Base-by-base conservation (phyloP, 1,140 invertebrate species). In the Rhagoletis zephyria region DNA sequence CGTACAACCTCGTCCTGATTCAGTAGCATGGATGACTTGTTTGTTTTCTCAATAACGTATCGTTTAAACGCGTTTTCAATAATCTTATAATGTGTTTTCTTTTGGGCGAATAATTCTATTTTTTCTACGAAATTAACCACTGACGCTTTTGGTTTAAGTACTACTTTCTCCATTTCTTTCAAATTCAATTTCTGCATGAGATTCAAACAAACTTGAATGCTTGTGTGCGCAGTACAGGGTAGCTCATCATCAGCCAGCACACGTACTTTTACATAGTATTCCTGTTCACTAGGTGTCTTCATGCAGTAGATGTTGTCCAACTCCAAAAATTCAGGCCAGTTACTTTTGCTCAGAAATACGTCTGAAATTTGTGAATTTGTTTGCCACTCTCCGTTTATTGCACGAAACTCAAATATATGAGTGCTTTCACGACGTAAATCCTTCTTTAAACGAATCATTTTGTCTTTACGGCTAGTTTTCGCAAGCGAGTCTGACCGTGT, bases 1-100 rank as follows among this genome's bases (percentile, higher is more conserved):
- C 94, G 93, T 3, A 96, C 92, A 61, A 94, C 93, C 65, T 94
- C 93, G 88, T 94, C 91, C 65, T 95, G 94, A 92, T 96, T 96
- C 1, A 96, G 89, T 85, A 96, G 90, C 88, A 95, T 90, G 88
- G 94, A 93, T 30, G 93, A 90, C 0, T 93, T 89, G 90, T 93
- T 93, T 40, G 95, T 95, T 88, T 91, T 93, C 12, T 94, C 91
- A 81, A 94, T 93, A 1, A 96, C 92, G 90, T 94, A 96, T 89
- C 94, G 92, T 89, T 95, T 94, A 90, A 96, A 95, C 90, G 91
- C 92, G 89, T 95, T 93, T 88, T 94, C 91, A 1, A 93, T 89
- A 14, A 95, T 92, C 85, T 95, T 93, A 40, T 93, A 93, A 88
- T 94, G 93, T 10, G 89, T 91, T 64, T 91, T 93, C 89, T 89